Percentiles rank a stretch among this genome's conserved stretches.
These are phyloP conservation scores for Rutilus rutilus DNA, from an alignment of 2,113 vertebrate genomes.

Conservation along the genomic window DNA sequence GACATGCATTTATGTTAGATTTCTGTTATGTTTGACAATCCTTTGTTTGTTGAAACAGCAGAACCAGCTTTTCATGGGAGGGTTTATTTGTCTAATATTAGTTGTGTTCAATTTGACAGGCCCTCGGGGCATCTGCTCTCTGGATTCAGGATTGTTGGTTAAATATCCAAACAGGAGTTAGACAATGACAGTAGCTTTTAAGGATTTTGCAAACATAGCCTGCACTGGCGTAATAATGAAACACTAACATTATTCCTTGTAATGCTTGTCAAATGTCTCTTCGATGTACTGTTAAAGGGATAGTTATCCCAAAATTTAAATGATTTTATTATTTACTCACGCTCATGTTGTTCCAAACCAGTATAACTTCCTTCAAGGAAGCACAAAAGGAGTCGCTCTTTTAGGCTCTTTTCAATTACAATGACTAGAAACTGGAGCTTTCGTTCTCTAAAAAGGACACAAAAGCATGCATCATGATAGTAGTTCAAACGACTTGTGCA, in stretches of 20 bases:
- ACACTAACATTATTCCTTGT: not conserved
- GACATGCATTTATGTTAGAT: not conserved
- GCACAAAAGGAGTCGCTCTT: not conserved
- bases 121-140: constrained; percentile 23
- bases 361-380: not conserved
- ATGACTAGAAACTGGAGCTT: constrained; percentile 1
- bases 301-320: not conserved
- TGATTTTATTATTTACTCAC: not conserved
- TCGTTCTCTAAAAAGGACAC: not conserved
- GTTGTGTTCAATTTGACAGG: constrained; percentile 24
- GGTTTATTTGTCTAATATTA: constrained; percentile 15
- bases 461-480: not conserved
- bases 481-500: not conserved
- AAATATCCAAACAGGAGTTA: constrained; percentile 8
- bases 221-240: not conserved
- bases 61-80: constrained; percentile 41
- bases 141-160: not conserved
- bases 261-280: not conserved
- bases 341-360: not conserved
- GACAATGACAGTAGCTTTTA: constrained; percentile 13
- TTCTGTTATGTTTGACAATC: constrained; percentile 6
- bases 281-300: not conserved
- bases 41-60: constrained; percentile 8
- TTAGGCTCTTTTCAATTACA: not conserved
- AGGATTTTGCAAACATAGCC: not conserved